A percentile compares a stretch with the other conserved stretches of the same genome.
phyloP scores from a whole-genome alignment of 2,797 vertebrate genomes.

The Aldrovandia affinis region DNA sequence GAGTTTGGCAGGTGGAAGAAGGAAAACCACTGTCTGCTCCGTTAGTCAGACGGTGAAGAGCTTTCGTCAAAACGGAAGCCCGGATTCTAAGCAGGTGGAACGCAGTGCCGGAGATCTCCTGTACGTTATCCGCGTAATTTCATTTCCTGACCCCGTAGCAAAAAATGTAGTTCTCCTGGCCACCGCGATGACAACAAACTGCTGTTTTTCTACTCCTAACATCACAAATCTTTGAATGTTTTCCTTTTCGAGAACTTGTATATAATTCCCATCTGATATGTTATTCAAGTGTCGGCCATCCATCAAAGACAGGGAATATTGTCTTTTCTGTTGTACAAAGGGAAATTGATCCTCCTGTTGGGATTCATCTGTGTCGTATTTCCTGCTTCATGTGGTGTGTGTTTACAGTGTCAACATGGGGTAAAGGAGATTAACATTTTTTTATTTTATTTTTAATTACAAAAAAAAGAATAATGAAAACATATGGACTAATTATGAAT shows the following conservation, averaged over 20 bases:
- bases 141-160: neutral
- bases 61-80: neutral
- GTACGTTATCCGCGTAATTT: neutral
- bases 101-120: neutral
- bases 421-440: slow-evolving; percentile 25
- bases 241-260: slow-evolving; percentile 26
- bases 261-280: slow-evolving; percentile 24
- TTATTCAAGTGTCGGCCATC: slow-evolving; percentile 47
- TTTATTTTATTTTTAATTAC: no score
- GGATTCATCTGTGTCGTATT: slow-evolving; percentile 46
- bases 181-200: slow-evolving; percentile 44
- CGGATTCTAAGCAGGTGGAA: neutral
- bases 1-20: neutral
- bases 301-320: slow-evolving; percentile 55
- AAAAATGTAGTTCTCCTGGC: slow-evolving; percentile 44
- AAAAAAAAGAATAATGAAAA: neutral
- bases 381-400: slow-evolving; percentile 61
- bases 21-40: neutral
- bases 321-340: slow-evolving; percentile 56
- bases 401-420: slow-evolving; percentile 16
- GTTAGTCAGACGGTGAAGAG: neutral
- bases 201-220: slow-evolving; percentile 24
- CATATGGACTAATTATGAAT: neutral
- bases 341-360: slow-evolving; percentile 51
- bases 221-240: slow-evolving; percentile 43